phyloP scores from a whole-genome alignment of 1,140 invertebrate genomes.

The Bombus haemorrhoidalis region DNA sequence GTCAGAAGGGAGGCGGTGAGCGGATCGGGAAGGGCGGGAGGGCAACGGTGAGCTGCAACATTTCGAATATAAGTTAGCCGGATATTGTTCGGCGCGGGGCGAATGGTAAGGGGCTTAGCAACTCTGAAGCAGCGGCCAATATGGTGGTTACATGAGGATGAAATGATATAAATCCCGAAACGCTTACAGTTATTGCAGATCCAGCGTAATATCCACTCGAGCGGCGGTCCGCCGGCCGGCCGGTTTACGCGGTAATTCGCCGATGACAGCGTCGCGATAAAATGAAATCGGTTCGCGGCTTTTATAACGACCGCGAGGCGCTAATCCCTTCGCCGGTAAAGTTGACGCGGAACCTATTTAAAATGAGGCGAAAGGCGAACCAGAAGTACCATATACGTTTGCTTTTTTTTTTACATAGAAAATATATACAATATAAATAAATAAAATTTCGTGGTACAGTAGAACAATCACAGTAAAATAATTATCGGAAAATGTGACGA shows the following conservation, averaged over 20 bases:
- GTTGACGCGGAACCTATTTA: background rate
- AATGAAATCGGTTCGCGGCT: conserved; percentile 63
- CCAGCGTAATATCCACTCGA: conserved; percentile 64
- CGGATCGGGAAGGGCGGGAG: background rate
- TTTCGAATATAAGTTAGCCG: conserved; percentile 55
- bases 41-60: background rate
- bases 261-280: conserved; percentile 66
- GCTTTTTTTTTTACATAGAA: background rate
- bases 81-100: conserved; percentile 31
- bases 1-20: background rate
- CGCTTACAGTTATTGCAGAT: conserved; percentile 68
- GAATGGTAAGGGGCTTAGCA: conserved; percentile 57
- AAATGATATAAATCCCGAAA: conserved; percentile 69
- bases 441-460: too few relatives aligned
- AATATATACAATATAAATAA: background rate
- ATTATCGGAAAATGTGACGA: too few relatives aligned
- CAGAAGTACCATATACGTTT: background rate
- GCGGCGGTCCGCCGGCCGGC: conserved; percentile 14
- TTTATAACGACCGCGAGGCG: conserved; percentile 52
- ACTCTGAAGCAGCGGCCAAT: conserved; percentile 52
- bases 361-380: background rate
- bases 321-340: background rate
- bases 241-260: conserved; percentile 68
- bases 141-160: conserved; percentile 58
- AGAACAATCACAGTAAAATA: too few relatives aligned